These are phyloP conservation scores for Gryon sp. DNA, from an alignment of 1,140 invertebrate species.

Conservation along the genomic window DNA sequence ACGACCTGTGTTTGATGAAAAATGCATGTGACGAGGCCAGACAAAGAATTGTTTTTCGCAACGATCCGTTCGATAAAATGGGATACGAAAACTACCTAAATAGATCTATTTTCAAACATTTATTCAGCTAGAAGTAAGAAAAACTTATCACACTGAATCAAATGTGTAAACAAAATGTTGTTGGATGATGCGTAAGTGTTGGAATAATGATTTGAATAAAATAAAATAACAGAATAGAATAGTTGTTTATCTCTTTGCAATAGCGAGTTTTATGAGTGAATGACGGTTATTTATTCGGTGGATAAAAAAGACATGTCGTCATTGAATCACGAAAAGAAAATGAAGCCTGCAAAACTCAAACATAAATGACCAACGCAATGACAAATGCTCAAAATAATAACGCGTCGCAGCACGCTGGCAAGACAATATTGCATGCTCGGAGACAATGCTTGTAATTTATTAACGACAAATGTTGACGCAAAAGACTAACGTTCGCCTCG, in stretches of 20 bases:
- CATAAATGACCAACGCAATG: slow-evolving; percentile 21
- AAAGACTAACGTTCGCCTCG: slow-evolving; percentile 47
- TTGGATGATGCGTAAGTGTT: not conserved
- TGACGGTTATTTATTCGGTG: not conserved
- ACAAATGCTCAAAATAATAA: slow-evolving; percentile 53
- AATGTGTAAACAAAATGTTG: slow-evolving; percentile 47
- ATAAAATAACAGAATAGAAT: too few relatives aligned
- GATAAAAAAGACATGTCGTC: not conserved
- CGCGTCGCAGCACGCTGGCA: slow-evolving; percentile 25
- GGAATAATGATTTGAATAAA: not conserved
- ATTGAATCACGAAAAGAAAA: not conserved
- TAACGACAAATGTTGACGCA: slow-evolving; percentile 32
- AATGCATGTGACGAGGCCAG: slow-evolving; percentile 52
- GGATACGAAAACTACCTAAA: slow-evolving; percentile 41
- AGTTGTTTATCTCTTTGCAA: too few relatives aligned
- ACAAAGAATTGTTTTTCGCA: slow-evolving; percentile 51
- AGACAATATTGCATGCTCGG: slow-evolving; percentile 52
- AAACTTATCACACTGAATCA: slow-evolving; percentile 26
- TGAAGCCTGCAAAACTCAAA: not conserved
- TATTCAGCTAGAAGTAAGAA: slow-evolving; percentile 27
- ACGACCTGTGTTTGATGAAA: slow-evolving; percentile 39
- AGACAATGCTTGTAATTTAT: slow-evolving; percentile 49
- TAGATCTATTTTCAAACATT: slow-evolving; percentile 54
- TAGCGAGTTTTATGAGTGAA: too few relatives aligned
- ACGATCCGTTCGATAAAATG: slow-evolving; percentile 34